phyloP scores from a whole-genome alignment of 2,797 vertebrate genomes.

The Coccyzus lansbergi region DNA sequence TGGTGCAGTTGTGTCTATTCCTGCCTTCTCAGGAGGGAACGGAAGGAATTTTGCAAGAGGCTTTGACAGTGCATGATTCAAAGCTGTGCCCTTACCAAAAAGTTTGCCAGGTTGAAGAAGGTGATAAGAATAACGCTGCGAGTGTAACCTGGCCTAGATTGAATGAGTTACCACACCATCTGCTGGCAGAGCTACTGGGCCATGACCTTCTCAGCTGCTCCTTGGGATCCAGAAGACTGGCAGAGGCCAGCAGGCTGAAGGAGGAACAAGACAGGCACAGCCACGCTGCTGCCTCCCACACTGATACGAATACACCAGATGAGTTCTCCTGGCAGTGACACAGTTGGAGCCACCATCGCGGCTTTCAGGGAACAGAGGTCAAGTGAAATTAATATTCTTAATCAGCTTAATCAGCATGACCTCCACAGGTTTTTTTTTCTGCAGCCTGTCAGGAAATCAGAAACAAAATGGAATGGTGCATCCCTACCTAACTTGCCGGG shows the following conservation, averaged over 20 bases:
- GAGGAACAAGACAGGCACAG: accelerated
- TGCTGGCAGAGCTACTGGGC: not conserved
- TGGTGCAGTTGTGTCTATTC: not conserved
- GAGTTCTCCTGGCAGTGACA: not conserved
- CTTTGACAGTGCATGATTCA: not conserved
- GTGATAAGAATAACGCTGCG: not conserved
- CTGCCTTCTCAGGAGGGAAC: not conserved
- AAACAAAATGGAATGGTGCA: not conserved
- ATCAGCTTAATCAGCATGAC: not conserved
- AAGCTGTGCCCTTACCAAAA: not conserved
- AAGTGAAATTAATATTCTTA: not conserved
- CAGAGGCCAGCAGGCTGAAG: not conserved
- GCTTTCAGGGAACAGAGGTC: not conserved
- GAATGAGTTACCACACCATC: not conserved
- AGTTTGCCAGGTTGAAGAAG: not conserved
- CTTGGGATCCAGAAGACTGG: not conserved
- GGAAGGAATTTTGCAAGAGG: not conserved
- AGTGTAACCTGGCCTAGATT: not conserved
- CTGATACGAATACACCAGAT: not conserved
- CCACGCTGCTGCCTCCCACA: not conserved
- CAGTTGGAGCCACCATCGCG: too few species aligned
- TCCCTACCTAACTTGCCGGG: not conserved
- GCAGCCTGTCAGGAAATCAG: not conserved
- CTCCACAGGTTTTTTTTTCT: not conserved
- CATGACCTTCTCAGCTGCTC: not conserved